Evolutionary conservation across 2,797 vertebrate species (phyloP).

Genomic region (Xerus rutilus): DNA sequence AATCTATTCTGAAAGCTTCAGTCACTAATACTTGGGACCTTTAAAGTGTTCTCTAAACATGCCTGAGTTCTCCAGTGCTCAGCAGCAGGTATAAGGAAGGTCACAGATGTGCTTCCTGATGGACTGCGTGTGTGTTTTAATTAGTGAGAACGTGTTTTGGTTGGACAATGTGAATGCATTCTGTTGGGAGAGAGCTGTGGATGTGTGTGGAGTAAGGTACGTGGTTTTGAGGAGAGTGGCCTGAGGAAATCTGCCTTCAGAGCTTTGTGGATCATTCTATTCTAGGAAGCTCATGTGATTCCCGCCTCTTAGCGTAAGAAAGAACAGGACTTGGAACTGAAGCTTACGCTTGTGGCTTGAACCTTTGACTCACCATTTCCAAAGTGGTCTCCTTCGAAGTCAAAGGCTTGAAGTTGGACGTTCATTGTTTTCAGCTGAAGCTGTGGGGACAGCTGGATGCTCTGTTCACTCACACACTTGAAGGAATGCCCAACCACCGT

Average conservation of each 20-base stretch:
- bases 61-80: not conserved
- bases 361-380: slow-evolving; percentile 90
- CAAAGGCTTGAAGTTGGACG: slow-evolving; percentile 93
- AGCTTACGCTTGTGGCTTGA: not conserved
- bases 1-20: slow-evolving; percentile 42
- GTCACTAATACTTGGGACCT: not conserved
- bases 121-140: not conserved
- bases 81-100: not conserved
- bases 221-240: not conserved
- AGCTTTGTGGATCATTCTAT: not conserved
- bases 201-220: not conserved
- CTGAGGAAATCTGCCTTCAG: not conserved
- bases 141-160: not conserved
- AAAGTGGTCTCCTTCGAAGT: slow-evolving; percentile 85
- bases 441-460: slow-evolving; percentile 84
- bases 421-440: slow-evolving; percentile 89
- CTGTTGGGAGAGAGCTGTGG: not conserved
- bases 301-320: not conserved
- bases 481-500: slow-evolving; percentile 89
- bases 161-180: not conserved
- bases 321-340: not conserved
- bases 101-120: not conserved
- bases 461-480: slow-evolving; percentile 90
- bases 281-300: not conserved
- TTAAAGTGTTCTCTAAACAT: slow-evolving; percentile 1